Base-by-base conservation (phyloP, 2,113 vertebrate species). In the Cacatua alba region DNA sequence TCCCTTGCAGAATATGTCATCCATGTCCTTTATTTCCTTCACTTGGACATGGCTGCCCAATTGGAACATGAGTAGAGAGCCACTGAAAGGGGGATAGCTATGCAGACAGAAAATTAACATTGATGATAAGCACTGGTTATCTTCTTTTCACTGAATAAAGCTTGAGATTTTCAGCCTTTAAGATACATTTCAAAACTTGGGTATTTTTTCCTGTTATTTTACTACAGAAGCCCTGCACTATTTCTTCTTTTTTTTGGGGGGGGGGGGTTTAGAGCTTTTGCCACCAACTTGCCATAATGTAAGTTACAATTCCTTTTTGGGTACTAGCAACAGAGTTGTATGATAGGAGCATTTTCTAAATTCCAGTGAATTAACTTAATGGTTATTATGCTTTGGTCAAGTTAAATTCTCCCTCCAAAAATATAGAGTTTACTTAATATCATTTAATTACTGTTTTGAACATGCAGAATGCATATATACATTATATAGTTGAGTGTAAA, bases 391-490 rank as follows among this genome's bases (percentile, higher is more conserved):
- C n/a, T 91, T 82, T 85, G 77, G 15, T 90, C 53, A 74, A 60
- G 60, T 64, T 60, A 60, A 76, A 76, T 63, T 74, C 11, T 62
- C 35, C 44, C 59, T 90, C 37, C 11, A 31, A 95, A 94, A 89
- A 92, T 29, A 72, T 0, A 62, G 11, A 81, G 41, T 85, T 92
- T 91, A 82, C 49, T 79, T 90, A 77, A 64, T 48, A 28, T 20
- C 82, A 93, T 65, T 67, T 77, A 82, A 85, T 86, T 86, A 85
- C 82, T 57, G 46, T 52, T 87, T 95, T 92, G 37, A 29, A 28
- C 25, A 55, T 53, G 49, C n/a, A 41, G 65, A 90, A 77, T 41
- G 20, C 64, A 63, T 80, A 51, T 39, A 33, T 46, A 35, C 13
- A 51, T 67, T 82, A 80, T 19, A 46, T 9, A 65, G 9, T 29